Conservation (phyloP, 2,113 vertebrate genomes). For the Haemorhous mexicanus region DNA sequence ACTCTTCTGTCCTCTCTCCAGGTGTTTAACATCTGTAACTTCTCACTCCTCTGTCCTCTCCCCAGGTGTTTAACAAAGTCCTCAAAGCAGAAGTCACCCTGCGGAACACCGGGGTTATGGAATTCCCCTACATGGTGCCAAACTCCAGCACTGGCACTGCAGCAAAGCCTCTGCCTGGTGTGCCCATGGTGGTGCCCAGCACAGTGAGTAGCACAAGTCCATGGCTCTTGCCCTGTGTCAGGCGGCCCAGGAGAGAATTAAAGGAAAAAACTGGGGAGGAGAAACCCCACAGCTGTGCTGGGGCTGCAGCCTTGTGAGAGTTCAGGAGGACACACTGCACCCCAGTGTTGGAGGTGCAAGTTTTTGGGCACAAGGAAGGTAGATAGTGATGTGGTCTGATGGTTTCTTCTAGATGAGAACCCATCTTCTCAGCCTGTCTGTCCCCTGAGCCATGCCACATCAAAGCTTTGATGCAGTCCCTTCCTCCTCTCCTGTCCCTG, state of each 20-base stretch:
- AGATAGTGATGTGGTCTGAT: no score
- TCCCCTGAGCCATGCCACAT: no score
- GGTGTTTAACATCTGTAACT: not conserved
- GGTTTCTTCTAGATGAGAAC: no score
- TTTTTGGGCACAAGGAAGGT: no score
- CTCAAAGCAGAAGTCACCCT: slow-evolving; percentile 72
- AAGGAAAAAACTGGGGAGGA: not conserved
- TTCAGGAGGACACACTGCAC: no score
- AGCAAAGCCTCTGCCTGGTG: slow-evolving; percentile 62
- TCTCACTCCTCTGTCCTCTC: not conserved
- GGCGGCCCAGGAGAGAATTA: not conserved
- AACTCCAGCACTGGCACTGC: not conserved
- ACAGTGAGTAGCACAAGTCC: slow-evolving; percentile 56
- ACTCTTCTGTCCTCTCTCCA: no score
- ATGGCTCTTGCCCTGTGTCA: not conserved
- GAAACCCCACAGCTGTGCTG: no score
- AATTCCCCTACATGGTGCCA: slow-evolving; percentile 76
- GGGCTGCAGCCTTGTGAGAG: no score
- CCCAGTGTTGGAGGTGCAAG: no score
- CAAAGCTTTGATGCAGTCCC: no score
- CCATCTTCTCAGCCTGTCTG: no score
- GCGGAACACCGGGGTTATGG: slow-evolving; percentile 77
- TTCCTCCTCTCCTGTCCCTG: no score
- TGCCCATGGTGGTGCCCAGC: slow-evolving; percentile 73
- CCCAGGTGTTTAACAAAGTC: slow-evolving; percentile 75